Evolutionary conservation across 2,888 invertebrate genomes (phyloP).

Genomic region (Drosophila vallismaia): DNA sequence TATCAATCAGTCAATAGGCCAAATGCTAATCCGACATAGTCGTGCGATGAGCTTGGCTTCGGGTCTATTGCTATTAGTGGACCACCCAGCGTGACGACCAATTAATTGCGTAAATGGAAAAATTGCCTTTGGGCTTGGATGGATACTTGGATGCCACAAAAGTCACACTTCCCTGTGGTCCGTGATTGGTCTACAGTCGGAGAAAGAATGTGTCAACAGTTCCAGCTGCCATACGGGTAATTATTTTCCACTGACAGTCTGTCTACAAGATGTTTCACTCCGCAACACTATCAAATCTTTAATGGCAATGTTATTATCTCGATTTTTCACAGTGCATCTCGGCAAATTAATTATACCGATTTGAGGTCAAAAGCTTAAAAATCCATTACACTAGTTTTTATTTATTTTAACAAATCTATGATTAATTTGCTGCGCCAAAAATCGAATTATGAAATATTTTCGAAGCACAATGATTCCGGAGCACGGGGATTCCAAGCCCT

Average conservation of each 20-base stretch:
- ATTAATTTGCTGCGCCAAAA: slow-evolving; percentile 69
- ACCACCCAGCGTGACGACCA: slow-evolving; percentile 80
- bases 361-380: slow-evolving; percentile 55
- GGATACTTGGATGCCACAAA: slow-evolving; percentile 69
- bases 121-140: slow-evolving; percentile 58
- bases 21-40: slow-evolving; percentile 69
- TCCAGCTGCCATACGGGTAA: slow-evolving; percentile 29
- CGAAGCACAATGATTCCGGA: slow-evolving; percentile 10
- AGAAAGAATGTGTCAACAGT: slow-evolving; percentile 34
- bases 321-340: slow-evolving; percentile 53
- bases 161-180: slow-evolving; percentile 61
- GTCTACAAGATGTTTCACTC: neutral
- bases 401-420: slow-evolving; percentile 77
- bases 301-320: too few species aligned
- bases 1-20: slow-evolving; percentile 76
- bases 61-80: slow-evolving; percentile 73
- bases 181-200: slow-evolving; percentile 27
- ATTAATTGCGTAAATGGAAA: slow-evolving; percentile 82
- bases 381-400: slow-evolving; percentile 75
- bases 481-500: slow-evolving; percentile 61
- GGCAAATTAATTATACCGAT: slow-evolving; percentile 66
- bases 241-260: slow-evolving; percentile 17
- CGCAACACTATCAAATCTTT: neutral
- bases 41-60: slow-evolving; percentile 30
- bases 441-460: slow-evolving; percentile 42